Percentiles rank a stretch among this genome's conserved stretches.
Conservation (phyloP, 2,113 vertebrate genomes). For the Spheniscus mendiculus region DNA sequence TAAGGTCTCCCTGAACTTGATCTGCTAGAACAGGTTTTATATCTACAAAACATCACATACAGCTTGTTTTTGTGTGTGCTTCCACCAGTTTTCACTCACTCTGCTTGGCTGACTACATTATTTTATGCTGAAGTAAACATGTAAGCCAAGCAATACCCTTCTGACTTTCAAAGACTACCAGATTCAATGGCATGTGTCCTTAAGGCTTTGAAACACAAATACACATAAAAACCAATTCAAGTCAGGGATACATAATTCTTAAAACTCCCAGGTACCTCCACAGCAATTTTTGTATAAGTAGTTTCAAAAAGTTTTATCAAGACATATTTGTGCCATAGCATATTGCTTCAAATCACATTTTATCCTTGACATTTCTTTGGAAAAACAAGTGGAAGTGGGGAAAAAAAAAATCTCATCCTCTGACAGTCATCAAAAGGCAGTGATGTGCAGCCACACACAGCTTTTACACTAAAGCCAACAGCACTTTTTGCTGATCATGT, state of each 20-base stretch:
- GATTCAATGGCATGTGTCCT: neutral
- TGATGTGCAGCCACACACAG: accelerated
- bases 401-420: neutral
- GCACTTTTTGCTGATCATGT: too few relatives aligned
- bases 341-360: neutral
- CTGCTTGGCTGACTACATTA: neutral
- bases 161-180: neutral
- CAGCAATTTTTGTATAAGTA: neutral
- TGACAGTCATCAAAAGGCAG: neutral
- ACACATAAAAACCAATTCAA: accelerated
- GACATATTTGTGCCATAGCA: too few relatives aligned
- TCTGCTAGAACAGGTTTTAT: neutral
- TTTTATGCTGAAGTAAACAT: neutral
- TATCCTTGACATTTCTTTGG: neutral
- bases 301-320: neutral
- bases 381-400: neutral
- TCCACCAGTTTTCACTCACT: neutral
- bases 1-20: neutral
- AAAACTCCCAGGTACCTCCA: neutral
- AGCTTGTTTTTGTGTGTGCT: neutral
- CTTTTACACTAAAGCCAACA: neutral
- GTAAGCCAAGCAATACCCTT: neutral
- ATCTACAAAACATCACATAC: neutral
- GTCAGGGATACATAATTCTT: neutral
- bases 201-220: neutral